phyloP scores from a whole-genome alignment of 53 echinoderm and acorn worm species.

The Henricia sp. region DNA sequence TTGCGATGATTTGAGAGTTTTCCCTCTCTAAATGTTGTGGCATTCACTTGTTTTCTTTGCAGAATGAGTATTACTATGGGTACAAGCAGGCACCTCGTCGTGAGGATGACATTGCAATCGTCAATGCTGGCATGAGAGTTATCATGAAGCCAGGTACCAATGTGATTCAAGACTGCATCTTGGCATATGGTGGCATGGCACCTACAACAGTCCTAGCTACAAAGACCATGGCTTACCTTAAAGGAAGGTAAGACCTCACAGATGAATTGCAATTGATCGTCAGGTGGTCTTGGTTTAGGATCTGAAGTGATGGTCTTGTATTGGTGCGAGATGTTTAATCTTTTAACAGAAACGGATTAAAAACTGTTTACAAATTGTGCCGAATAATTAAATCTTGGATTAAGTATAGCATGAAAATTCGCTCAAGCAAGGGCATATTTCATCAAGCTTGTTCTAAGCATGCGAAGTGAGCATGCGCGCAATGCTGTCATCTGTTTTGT shows the following conservation, averaged over 20 bases:
- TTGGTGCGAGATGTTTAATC: no score
- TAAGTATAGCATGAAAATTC: no score
- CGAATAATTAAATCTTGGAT: no score
- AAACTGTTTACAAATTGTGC: no score
- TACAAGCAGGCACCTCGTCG: constrained; percentile 90
- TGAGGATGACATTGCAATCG: constrained; percentile 87
- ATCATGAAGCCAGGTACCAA: constrained; percentile 64
- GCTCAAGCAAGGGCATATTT: no score
- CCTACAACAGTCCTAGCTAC: constrained; percentile 78
- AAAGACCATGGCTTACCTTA: constrained; percentile 68
- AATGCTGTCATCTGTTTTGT: no score
- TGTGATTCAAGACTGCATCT: constrained; percentile 61
- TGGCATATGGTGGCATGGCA: constrained; percentile 93
- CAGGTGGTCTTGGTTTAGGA: not conserved
- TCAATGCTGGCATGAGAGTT: constrained; percentile 89
- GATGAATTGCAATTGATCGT: not conserved
- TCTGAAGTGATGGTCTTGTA: constrained; percentile 46
- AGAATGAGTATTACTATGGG: constrained; percentile 87
- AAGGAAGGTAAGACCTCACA: constrained; percentile 65
- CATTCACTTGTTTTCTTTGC: no score
- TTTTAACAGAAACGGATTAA: no score
- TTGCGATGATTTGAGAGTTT: no score
- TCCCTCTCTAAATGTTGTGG: no score
- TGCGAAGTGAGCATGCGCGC: no score
- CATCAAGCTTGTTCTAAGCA: no score